phyloP scores from a whole-genome alignment of 2,113 vertebrate genomes.

The Cynocephalus volans region DNA sequence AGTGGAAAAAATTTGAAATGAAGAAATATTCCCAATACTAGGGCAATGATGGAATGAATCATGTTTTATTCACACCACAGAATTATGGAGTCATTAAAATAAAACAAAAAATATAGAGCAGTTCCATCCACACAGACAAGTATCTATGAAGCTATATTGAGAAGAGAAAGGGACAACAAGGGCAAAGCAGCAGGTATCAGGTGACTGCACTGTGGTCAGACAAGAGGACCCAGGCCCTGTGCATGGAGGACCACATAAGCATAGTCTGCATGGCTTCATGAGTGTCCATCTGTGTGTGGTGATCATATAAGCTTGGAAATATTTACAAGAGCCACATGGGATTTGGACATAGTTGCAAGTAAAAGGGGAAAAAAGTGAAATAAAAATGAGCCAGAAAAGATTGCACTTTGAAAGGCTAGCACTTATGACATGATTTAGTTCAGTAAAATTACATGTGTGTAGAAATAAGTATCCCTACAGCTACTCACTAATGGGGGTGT shows the following conservation, averaged over 20 bases:
- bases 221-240: not conserved
- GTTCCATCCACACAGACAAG: not conserved
- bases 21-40: not conserved
- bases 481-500: not conserved
- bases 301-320: not conserved
- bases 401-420: not conserved
- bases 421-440: not conserved
- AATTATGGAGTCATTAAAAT: not conserved
- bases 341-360: not conserved
- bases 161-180: not conserved
- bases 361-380: not conserved
- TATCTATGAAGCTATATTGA: not conserved
- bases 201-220: not conserved
- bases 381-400: not conserved
- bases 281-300: not conserved
- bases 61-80: not conserved
- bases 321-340: not conserved
- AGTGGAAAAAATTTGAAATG: not conserved
- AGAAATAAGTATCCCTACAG: not conserved
- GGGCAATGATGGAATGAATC: not conserved
- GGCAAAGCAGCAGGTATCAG: fast-evolving
- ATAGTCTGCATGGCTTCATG: not conserved
- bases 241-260: not conserved
- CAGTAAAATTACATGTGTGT: not conserved
- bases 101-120: not conserved